Evolutionary conservation across 2,888 invertebrate species (phyloP).

Genomic region (Campoplex capitator): DNA sequence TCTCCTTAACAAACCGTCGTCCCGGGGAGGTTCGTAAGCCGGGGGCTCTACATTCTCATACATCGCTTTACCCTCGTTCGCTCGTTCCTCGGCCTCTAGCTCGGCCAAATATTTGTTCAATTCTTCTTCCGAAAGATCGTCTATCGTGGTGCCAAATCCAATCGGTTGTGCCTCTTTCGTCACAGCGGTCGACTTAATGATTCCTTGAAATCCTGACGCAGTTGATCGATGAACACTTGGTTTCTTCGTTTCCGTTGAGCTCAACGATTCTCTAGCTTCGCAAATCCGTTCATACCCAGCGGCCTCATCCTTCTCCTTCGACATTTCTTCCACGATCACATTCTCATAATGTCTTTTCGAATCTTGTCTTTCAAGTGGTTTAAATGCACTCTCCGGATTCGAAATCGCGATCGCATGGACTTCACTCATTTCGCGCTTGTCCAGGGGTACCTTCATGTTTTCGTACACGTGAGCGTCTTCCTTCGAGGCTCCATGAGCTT

Average conservation of each 20-base stretch:
- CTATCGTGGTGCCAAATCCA: slow-evolving; percentile 79
- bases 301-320: slow-evolving; percentile 56
- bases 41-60: slow-evolving; percentile 67
- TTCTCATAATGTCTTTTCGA: slow-evolving; percentile 53
- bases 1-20: slow-evolving; percentile 25
- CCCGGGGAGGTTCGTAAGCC: slow-evolving; percentile 24
- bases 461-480: slow-evolving; percentile 76
- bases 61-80: slow-evolving; percentile 70
- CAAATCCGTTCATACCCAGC: slow-evolving; percentile 75
- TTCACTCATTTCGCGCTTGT: slow-evolving; percentile 70
- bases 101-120: slow-evolving; percentile 83
- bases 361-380: slow-evolving; percentile 57
- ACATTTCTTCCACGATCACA: slow-evolving; percentile 48
- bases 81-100: slow-evolving; percentile 83
- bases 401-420: slow-evolving; percentile 56
- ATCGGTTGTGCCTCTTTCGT: slow-evolving; percentile 73
- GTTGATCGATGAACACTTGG: neutral
- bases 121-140: slow-evolving; percentile 83
- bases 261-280: slow-evolving; percentile 67
- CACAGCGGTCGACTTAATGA: slow-evolving; percentile 3
- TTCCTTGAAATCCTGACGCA: slow-evolving; percentile 55
- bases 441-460: slow-evolving; percentile 77
- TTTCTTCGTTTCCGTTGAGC: neutral
- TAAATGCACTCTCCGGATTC: slow-evolving; percentile 32
- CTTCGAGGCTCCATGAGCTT: slow-evolving; percentile 27